phyloP scores from a whole-genome alignment of 1,140 invertebrate species.

The Penaeus indicus region DNA sequence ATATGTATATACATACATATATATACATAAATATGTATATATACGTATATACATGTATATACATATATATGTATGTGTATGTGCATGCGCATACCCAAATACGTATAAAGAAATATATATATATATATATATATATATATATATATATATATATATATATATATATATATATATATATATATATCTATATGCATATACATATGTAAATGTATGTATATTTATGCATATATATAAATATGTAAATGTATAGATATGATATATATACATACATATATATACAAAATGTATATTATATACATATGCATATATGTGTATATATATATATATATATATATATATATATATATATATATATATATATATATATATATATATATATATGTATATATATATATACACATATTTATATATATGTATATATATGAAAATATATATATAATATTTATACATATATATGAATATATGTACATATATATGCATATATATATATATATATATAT shows the following conservation, averaged over 20 bases:
- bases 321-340: constrained; percentile 18
- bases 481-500: constrained; percentile 1
- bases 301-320: constrained; percentile 2
- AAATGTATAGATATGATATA: not conserved
- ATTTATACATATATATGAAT: not conserved
- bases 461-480: constrained; percentile 9
- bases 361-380: constrained; percentile 6
- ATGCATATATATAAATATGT: not conserved
- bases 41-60: not conserved
- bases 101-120: not conserved
- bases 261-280: not conserved
- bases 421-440: constrained; percentile 16
- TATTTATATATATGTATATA: constrained; percentile 1
- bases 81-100: not conserved
- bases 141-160: not conserved
- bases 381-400: constrained; percentile 15
- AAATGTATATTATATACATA: not conserved
- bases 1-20: no score
- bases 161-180: constrained; percentile 6
- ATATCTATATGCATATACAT: not conserved
- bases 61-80: not conserved
- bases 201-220: not conserved
- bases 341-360: constrained; percentile 1
- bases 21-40: not conserved
- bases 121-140: not conserved